Evolutionary conservation across 2,113 vertebrate genomes (phyloP), one percentile per base, ranked within the genome.

Genomic region (Epinephelus cyanopodus): DNA sequence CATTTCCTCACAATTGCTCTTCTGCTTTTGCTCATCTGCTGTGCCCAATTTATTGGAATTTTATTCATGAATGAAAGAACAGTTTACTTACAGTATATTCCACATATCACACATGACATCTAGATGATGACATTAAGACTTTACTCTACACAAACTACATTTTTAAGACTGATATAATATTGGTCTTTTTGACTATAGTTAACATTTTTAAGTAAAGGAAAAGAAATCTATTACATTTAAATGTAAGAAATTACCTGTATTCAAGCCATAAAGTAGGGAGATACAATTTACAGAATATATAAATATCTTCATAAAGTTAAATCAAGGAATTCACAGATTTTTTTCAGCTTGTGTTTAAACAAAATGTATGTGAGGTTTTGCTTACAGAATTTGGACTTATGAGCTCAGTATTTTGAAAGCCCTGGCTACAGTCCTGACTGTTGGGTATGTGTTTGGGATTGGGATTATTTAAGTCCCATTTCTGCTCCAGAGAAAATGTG

Each of bases 11-110:
- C 61, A 84, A 18, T 78, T 29, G 27, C 14, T 74, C 37, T 19
- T 33, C 56, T 72, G 39, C 21, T 2, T 63, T 42, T 33, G 10
- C 18, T 69, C 50, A 42, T 72, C 42, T 12, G 5, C 33, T 76
- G 48, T 73, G 42, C 23, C 61, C 73, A 81, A 72, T 87, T 81
- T 81, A 76, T 61, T 52, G n/a, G 6, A 7, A 42, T 7, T 42
- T 42, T 42, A 42, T 42, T 42, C 10, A 10, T 42, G 39, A 42
- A 42, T 42, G 10, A 42, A 42, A 10, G 10, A 7, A 42, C 39
- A 7, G 39, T 10, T 42, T 9, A 42, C 10, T 9, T 42, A 42
- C 39, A 42, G 39, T 42, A 42, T 10, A 42, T 42, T 50, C 48
- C 17, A 17, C 1, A 50, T 18, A 42, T 42, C 39, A 42, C 39